phyloP scores from a whole-genome alignment of 1,140 invertebrate genomes.

The Metopolophium dirhodum region DNA sequence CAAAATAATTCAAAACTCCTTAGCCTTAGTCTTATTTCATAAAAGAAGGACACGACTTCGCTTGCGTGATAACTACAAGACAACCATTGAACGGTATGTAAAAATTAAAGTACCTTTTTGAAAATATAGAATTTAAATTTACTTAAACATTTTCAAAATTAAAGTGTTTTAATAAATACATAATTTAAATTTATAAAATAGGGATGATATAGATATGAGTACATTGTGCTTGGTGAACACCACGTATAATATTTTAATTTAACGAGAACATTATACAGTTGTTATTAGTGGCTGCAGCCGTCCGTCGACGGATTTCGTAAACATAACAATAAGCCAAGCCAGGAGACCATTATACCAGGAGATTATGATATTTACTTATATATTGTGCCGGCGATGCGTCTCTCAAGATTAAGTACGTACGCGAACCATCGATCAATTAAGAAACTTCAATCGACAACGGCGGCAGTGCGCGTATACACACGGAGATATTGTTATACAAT shows the following conservation, averaged over 20 bases:
- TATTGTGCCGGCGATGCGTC: neutral
- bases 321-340: neutral
- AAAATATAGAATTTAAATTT: neutral
- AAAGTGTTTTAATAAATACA: too few species aligned
- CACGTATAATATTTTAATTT: neutral
- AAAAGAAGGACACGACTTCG: too few species aligned
- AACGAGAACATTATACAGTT: neutral
- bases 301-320: neutral
- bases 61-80: too few species aligned
- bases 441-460: neutral
- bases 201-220: neutral
- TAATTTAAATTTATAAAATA: neutral
- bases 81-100: neutral
- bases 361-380: neutral
- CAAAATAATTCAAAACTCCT: too few species aligned
- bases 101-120: neutral
- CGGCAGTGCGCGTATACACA: neutral
- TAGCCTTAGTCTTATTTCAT: too few species aligned
- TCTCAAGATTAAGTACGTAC: neutral
- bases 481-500: neutral
- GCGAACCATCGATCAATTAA: constrained; percentile 36
- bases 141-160: too few species aligned
- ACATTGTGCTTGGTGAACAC: neutral
- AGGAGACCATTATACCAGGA: neutral
- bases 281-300: neutral